Conservation (phyloP, 2,888 invertebrate species). For the Willowsia nigromaculata region DNA sequence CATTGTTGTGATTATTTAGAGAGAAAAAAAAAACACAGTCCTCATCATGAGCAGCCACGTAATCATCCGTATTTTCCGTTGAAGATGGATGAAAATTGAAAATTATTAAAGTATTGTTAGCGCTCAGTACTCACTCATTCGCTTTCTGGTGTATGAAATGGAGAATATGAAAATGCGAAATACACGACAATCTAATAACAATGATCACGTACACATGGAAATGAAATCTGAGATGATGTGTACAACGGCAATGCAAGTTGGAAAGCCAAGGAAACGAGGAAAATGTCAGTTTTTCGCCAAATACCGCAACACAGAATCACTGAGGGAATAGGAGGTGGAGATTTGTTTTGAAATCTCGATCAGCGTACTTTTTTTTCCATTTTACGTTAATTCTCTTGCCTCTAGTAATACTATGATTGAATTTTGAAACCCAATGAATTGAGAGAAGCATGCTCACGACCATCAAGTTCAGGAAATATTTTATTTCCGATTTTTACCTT, state of each 20-base stretch:
- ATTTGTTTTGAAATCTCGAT: neutral
- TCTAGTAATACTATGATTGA: neutral
- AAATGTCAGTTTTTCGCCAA: conserved; percentile 34
- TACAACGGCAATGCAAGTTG: neutral
- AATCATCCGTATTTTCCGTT: neutral
- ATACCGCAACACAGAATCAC: conserved; percentile 17
- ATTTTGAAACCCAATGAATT: neutral
- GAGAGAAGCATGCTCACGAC: neutral
- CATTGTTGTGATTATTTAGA: conserved; percentile 35
- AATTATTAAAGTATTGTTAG: conserved; percentile 20
- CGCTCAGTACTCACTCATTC: neutral
- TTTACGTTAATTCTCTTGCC: neutral
- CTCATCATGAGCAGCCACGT: neutral
- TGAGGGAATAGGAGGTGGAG: neutral
- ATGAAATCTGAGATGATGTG: neutral
- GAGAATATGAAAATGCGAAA: neutral
- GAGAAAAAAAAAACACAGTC: neutral
- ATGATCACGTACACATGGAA: conserved; percentile 18
- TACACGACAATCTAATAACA: neutral
- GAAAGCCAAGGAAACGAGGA: neutral
- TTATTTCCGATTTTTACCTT: neutral
- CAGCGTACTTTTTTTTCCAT: neutral
- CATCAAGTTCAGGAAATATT: conserved; percentile 11
- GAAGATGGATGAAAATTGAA: conserved; percentile 7
- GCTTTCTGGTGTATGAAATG: neutral